A percentile compares a stretch with the other conserved stretches of the same genome.
phyloP scores from a whole-genome alignment of 2,888 invertebrate genomes.

The Phlogophora meticulosa region DNA sequence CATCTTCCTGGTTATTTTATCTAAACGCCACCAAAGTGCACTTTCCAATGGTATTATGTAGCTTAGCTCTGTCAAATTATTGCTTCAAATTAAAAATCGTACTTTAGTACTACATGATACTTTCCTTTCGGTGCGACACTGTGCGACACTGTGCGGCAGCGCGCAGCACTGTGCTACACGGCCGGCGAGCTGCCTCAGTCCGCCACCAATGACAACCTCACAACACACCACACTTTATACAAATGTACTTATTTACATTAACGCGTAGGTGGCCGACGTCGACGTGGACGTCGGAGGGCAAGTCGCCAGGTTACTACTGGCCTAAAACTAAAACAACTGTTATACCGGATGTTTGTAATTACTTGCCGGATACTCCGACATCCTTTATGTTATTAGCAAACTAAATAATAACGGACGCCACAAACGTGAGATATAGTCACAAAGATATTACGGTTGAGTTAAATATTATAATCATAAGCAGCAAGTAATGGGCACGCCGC shows the following conservation, averaged over 20 bases:
- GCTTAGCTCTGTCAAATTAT: no score
- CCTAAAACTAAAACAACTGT: conserved; percentile 1
- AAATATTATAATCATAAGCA: conserved; percentile 3
- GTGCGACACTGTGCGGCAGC: background rate
- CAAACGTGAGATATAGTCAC: background rate
- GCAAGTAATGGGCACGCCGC: background rate
- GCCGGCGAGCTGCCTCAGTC: conserved; percentile 8
- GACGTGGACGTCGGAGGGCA: background rate
- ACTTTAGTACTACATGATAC: conserved; percentile 18
- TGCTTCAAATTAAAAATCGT: no score
- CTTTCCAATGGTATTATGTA: no score
- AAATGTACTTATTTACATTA: conserved; percentile 26
- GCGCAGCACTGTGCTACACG: background rate
- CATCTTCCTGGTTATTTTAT: no score
- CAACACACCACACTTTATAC: conserved; percentile 26
- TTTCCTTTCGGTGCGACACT: conserved; percentile 7
- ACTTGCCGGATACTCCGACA: conserved; percentile 13
- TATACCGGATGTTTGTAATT: conserved; percentile 2
- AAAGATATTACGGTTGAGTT: background rate
- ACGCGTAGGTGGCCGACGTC: no score
- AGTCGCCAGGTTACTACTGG: no score
- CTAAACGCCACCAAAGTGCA: no score
- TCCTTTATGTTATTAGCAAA: conserved; percentile 11
- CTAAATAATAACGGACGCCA: conserved; percentile 19
- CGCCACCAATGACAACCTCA: conserved; percentile 26